Conservation (phyloP, 2,888 invertebrate genomes). For the Sylvicola cinctus region DNA sequence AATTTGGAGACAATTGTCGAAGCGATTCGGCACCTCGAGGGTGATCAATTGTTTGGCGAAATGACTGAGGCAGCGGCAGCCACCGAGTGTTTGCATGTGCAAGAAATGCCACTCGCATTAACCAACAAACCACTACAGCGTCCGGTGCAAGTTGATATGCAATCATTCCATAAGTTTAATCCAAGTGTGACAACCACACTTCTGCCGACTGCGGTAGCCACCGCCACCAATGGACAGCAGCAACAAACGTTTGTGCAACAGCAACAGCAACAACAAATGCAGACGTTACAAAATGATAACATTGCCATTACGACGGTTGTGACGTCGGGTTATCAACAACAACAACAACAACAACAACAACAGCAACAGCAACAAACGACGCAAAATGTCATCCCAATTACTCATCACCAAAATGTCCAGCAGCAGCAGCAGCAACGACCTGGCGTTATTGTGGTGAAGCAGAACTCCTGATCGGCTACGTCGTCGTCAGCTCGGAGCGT, state of each 20-base stretch:
- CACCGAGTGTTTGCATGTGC: constrained; percentile 7
- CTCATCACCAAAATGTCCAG: constrained; percentile 10
- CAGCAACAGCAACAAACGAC: constrained; percentile 17
- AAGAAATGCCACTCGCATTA: constrained; percentile 22
- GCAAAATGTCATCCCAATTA: background rate
- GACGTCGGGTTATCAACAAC: constrained; percentile 1
- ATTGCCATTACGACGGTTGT: background rate
- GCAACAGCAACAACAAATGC: constrained; percentile 5
- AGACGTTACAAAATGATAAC: background rate
- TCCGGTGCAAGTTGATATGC: constrained; percentile 34
- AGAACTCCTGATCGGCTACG: constrained; percentile 41
- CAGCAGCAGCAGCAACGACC: constrained; percentile 52
- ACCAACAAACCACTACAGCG: constrained; percentile 18
- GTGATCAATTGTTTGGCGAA: constrained; percentile 80
- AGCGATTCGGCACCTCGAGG: constrained; percentile 93
- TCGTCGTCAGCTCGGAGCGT: no score
- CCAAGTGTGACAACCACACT: constrained; percentile 15
- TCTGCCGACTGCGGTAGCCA: constrained; percentile 10
- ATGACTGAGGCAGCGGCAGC: constrained; percentile 26
- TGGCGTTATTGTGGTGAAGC: constrained; percentile 79
- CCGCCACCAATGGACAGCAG: constrained; percentile 8
- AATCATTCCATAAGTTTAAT: constrained; percentile 40
- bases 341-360: constrained; percentile 8
- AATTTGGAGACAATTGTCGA: constrained; percentile 97
- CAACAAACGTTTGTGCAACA: constrained; percentile 16